These are phyloP conservation scores for Rhinogobius similis DNA, from an alignment of 2,113 vertebrate genomes.

Conservation along the genomic window DNA sequence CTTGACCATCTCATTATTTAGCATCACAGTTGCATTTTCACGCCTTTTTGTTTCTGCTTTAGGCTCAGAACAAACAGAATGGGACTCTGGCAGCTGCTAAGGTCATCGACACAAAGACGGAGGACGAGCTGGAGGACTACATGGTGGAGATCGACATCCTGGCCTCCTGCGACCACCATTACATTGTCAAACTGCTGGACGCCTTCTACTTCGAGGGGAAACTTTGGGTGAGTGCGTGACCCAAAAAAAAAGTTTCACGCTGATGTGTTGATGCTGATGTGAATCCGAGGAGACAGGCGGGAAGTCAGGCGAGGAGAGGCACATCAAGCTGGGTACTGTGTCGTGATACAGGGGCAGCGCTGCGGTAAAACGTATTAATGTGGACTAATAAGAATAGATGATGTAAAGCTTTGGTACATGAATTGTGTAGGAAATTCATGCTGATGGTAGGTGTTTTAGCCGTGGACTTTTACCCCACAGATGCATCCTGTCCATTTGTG, in stretches of 20 bases:
- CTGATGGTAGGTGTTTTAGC: neutral
- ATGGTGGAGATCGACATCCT: conserved; percentile 99
- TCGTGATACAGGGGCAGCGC: neutral
- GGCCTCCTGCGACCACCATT: conserved; percentile 93
- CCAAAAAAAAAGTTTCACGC: neutral
- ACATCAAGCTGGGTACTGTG: neutral
- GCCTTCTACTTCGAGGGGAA: conserved; percentile 97
- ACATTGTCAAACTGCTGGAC: conserved; percentile 97
- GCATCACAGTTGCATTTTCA: neutral
- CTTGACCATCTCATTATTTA: neutral
- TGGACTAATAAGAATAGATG: neutral
- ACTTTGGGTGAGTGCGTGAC: conserved; percentile 85
- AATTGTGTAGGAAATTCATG: neutral
- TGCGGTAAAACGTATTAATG: neutral
- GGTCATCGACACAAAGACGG: conserved; percentile 98
- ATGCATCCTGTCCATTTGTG: neutral
- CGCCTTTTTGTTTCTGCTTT: neutral
- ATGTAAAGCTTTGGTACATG: neutral
- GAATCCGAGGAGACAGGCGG: conserved; percentile 31
- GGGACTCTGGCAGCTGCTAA: conserved; percentile 94
- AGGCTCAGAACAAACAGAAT: conserved; percentile 97
- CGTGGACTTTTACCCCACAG: neutral
- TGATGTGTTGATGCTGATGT: conserved; percentile 30
- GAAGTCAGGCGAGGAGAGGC: conserved; percentile 18
- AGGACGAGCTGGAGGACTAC: conserved; percentile 98